A percentile compares a stretch with the other conserved stretches of the same genome.
Evolutionary conservation across 2,888 invertebrate species (phyloP).

Genomic region (Xylota segnis): DNA sequence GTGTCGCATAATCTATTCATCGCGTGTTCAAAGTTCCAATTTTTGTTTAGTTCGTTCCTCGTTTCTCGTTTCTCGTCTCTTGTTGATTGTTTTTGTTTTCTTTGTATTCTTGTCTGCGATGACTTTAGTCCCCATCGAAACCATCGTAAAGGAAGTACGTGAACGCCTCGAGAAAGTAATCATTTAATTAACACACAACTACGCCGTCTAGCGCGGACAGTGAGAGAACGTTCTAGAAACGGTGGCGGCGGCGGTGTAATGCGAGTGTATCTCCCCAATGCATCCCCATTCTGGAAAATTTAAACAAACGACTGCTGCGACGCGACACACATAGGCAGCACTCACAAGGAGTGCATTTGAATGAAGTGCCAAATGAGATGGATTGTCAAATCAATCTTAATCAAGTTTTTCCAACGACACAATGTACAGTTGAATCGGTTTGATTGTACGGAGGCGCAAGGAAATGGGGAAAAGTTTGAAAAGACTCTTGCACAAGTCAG

Average conservation of each 20-base stretch:
- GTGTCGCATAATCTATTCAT: slow-evolving; percentile 70
- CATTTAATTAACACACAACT: slow-evolving; percentile 70
- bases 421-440: slow-evolving; percentile 62
- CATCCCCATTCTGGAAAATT: slow-evolving; percentile 32
- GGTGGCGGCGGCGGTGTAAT: no score
- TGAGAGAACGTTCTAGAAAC: slow-evolving; percentile 2
- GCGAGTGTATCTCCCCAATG: slow-evolving; percentile 1
- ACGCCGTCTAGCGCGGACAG: background rate
- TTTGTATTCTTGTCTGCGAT: slow-evolving; percentile 6
- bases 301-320: slow-evolving; percentile 46
- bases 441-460: slow-evolving; percentile 28
- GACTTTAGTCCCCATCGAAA: slow-evolving; percentile 20
- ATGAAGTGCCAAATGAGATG: slow-evolving; percentile 75
- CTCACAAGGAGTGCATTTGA: slow-evolving; percentile 63
- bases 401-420: slow-evolving; percentile 62
- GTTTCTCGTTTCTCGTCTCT: background rate
- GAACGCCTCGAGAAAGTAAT: slow-evolving; percentile 65
- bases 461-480: background rate
- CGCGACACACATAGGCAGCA: slow-evolving; percentile 1
- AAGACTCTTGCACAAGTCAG: background rate
- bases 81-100: background rate
- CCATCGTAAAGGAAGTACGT: slow-evolving; percentile 46
- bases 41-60: background rate
- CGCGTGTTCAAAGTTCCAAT: slow-evolving; percentile 50
- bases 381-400: slow-evolving; percentile 76